Conservation (phyloP, 2,113 vertebrate genomes). For the Chloropsis hardwickii region DNA sequence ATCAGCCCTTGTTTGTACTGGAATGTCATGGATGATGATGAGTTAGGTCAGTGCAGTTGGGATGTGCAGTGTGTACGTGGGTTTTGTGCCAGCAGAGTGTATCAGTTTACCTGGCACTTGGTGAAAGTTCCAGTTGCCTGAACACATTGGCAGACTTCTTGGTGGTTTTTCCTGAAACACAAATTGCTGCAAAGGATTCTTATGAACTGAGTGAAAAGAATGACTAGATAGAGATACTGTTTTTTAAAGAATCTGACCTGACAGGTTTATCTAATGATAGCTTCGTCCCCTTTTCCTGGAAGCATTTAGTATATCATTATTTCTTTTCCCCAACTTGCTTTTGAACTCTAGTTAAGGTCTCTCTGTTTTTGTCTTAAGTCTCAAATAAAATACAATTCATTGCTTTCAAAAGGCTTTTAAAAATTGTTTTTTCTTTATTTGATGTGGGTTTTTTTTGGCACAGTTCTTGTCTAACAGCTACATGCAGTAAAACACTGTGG, state of each 20-base stretch:
- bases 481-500: neutral
- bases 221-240: neutral
- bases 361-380: neutral
- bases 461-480: neutral
- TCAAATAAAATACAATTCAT: neutral
- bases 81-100: neutral
- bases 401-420: neutral
- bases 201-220: neutral
- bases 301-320: neutral
- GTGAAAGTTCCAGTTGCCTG: neutral
- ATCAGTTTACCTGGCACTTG: neutral
- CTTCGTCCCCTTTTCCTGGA: neutral
- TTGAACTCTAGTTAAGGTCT: neutral
- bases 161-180: neutral
- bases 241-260: neutral
- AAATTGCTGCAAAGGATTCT: neutral
- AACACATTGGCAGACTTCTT: neutral
- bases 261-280: neutral
- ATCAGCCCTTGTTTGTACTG: neutral
- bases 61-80: neutral
- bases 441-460: neutral
- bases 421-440: neutral
- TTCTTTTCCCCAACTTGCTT: neutral
- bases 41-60: neutral
- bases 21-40: accelerated